A percentile compares a stretch with the other conserved stretches of the same genome.
Conservation (phyloP, 1,140 invertebrate species). For the Diorhabda elongata region DNA sequence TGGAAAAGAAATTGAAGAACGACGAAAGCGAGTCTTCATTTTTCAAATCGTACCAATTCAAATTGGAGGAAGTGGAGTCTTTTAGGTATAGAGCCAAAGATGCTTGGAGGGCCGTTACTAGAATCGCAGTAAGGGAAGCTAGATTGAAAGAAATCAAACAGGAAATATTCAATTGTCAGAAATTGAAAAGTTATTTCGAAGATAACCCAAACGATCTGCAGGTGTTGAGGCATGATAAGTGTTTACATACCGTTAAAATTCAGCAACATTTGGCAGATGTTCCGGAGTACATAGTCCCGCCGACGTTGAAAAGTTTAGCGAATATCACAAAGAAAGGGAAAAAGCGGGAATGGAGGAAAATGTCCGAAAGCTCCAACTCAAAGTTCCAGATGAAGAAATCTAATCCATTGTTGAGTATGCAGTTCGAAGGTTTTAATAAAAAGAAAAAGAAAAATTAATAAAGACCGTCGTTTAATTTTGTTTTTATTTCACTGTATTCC, state of each 20-base stretch:
- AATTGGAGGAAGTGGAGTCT: conserved; percentile 91
- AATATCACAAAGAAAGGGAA: conserved; percentile 48
- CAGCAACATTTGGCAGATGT: conserved; percentile 87
- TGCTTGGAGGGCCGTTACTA: conserved; percentile 90
- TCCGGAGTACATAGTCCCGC: conserved; percentile 89
- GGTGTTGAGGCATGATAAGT: conserved; percentile 87
- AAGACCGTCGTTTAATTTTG: neutral
- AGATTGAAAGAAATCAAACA: conserved; percentile 93
- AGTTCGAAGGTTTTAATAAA: conserved; percentile 43
- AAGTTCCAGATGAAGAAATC: conserved; percentile 37
- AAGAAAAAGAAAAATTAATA: conserved; percentile 33
- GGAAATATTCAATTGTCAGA: conserved; percentile 90
- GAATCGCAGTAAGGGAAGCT: conserved; percentile 87
- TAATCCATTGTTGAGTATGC: conserved; percentile 42
- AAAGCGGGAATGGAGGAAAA: conserved; percentile 40
- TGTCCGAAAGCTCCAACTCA: conserved; percentile 25
- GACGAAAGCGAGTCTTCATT: conserved; percentile 54
- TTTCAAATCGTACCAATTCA: conserved; percentile 81
- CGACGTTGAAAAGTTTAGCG: conserved; percentile 62
- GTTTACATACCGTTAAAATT: conserved; percentile 78
- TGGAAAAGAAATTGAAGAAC: conserved; percentile 69
- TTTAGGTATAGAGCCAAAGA: conserved; percentile 92
- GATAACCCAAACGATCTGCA: conserved; percentile 90
- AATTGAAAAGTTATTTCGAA: conserved; percentile 92
- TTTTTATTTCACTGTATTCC: no score